These are phyloP conservation scores for Syrista parreyssii DNA, from an alignment of 2,888 invertebrate species.

Conservation along the genomic window DNA sequence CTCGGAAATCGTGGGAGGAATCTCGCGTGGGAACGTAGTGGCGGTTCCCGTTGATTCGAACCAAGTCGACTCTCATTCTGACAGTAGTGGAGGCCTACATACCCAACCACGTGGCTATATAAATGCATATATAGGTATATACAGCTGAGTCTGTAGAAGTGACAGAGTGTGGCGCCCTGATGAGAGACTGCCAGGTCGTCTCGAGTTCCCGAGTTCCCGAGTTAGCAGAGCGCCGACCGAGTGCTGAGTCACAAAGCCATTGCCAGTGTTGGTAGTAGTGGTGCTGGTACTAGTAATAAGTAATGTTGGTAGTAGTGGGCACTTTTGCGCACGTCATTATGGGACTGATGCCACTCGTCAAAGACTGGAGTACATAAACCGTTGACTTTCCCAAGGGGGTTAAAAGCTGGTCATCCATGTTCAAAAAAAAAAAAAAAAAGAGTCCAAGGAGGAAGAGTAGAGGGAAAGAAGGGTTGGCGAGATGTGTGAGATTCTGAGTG, in stretches of 20 bases:
- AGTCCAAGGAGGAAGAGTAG: neutral
- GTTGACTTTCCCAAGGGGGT: neutral
- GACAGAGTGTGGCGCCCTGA: neutral
- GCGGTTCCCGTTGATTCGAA: slow-evolving; percentile 19
- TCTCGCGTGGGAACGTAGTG: slow-evolving; percentile 47
- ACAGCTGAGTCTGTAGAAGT: no score
- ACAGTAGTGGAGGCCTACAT: neutral
- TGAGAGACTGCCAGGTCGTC: neutral
- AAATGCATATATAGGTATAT: neutral
- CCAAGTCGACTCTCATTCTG: slow-evolving; percentile 18
- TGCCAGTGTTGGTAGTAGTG: neutral
- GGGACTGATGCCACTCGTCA: slow-evolving; percentile 1
- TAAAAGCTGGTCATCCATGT: neutral
- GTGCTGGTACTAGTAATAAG: neutral
- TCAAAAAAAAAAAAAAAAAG: neutral
- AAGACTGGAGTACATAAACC: neutral
- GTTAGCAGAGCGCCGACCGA: slow-evolving; percentile 4
- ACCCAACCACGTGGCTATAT: neutral
- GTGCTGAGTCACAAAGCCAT: slow-evolving; percentile 28
- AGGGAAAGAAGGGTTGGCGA: neutral
- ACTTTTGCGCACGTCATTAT: neutral
- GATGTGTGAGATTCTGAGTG: neutral
- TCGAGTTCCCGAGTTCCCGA: neutral
- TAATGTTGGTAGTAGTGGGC: neutral
- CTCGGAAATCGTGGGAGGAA: slow-evolving; percentile 48